A percentile compares a stretch with the other conserved stretches of the same genome.
Evolutionary conservation across 1,140 invertebrate species (phyloP).

Genomic region (Dreissena polymorpha): DNA sequence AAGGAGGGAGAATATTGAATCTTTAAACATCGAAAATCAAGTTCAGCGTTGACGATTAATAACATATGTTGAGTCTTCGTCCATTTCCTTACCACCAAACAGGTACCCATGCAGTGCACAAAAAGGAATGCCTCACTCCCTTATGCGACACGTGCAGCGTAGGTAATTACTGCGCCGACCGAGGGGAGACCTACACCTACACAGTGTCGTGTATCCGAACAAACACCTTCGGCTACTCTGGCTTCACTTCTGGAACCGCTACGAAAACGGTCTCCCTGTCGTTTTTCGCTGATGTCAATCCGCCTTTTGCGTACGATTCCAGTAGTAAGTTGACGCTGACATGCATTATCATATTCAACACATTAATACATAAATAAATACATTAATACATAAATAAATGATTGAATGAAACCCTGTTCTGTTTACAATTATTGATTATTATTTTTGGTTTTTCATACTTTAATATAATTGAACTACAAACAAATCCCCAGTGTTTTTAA

Average conservation of each 20-base stretch:
- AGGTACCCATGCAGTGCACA: not conserved
- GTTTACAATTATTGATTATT: too few species aligned
- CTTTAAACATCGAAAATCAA: too few species aligned
- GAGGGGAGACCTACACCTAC: not conserved
- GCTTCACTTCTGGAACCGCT: not conserved
- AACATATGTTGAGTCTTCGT: too few species aligned
- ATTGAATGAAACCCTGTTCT: too few species aligned
- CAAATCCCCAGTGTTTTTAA: too few species aligned
- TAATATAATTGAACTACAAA: too few species aligned
- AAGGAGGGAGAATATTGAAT: too few species aligned
- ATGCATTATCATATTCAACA: not conserved
- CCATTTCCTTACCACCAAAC: too few species aligned
- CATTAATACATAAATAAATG: too few species aligned
- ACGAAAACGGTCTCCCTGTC: not conserved
- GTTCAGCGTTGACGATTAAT: too few species aligned
- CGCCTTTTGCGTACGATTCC: not conserved
- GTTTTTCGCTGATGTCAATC: not conserved
- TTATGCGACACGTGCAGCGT: not conserved
- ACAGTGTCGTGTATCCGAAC: not conserved
- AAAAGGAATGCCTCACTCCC: not conserved
- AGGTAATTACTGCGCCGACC: not conserved
- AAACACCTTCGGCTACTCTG: not conserved
- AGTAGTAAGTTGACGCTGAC: not conserved
- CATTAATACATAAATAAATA: too few species aligned
- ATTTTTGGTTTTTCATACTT: too few species aligned